A percentile compares a stretch with the other conserved stretches of the same genome.
Evolutionary conservation across 1,140 invertebrate species (phyloP).

Genomic region (Diachasma alloeum): DNA sequence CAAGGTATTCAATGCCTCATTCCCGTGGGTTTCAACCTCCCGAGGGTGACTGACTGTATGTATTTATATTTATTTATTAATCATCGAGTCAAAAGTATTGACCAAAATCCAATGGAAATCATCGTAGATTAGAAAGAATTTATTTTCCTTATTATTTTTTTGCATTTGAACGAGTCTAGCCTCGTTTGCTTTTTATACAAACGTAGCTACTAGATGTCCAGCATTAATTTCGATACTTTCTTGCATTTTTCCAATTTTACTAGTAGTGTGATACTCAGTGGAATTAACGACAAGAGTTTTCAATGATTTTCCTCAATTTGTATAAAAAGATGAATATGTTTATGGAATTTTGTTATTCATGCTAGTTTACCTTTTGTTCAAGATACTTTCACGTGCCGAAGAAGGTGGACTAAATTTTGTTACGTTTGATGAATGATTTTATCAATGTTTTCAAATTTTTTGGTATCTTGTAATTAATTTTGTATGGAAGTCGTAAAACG

Average conservation of each 20-base stretch:
- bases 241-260: not conserved
- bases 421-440: conserved; percentile 22
- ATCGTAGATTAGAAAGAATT: not conserved
- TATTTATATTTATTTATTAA: conserved; percentile 1
- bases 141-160: not conserved
- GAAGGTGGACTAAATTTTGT: not conserved
- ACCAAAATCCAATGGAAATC: not conserved
- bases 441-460: conserved; percentile 8
- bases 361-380: not conserved
- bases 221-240: not conserved
- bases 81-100: not conserved
- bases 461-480: not conserved
- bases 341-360: not conserved
- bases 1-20: not conserved
- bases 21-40: not conserved
- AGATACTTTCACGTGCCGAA: not conserved
- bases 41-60: not conserved
- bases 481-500: conserved; percentile 9
- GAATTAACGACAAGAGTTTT: not conserved
- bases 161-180: not conserved
- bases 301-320: not conserved
- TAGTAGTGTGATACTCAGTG: not conserved
- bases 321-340: not conserved
- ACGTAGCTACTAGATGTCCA: not conserved
- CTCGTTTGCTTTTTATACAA: not conserved